Base-by-base conservation (phyloP, 2,113 vertebrate genomes). In the Haplotaxodon microlepis region DNA sequence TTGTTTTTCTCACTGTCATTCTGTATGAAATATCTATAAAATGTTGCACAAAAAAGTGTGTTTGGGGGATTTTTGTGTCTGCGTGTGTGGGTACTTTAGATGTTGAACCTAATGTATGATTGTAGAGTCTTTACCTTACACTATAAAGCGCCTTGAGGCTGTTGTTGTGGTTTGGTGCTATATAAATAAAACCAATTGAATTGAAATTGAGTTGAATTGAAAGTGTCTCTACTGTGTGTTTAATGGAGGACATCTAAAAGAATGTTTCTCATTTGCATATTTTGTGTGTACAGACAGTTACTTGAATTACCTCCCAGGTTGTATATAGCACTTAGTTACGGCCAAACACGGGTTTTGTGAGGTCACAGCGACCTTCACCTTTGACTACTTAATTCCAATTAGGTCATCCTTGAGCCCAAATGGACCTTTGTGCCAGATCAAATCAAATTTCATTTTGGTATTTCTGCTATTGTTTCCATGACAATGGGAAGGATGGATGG, bases 61-160 rank as follows among this genome's bases (percentile, higher is more conserved):
- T 73, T 45, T 73, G 69, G 13, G 1, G 38, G 38, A 40, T 53
- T 8, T 24, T 38, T 21, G 47, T 73, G 38, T 73, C 2, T 73
- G 0, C 0, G 0, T 73, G 69, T 12, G 59, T 34, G 24, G 53
- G 17, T 3, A 8, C 19, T 36, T 61, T 14, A 19, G 8, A n/a
- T 34, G 14, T 9, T 13, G 7, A 54, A 19, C 24, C 5, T 36
- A 38, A 69, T 69, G 61, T 21, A 38, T 69, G 7, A 69, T 69
- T 38, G 34, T 38, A 69, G 61, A 13, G 34, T 38, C 61, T 69
- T 69, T 69, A 69, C 61, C 61, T 69, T 69, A 21, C 61, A 38
- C 61, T 2, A 69, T 21, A 69, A 69, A 69, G 61, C 19, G 1
- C 34, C 61, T 69, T 38, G 4, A 69, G 34, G 61, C 3, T 2